Evolutionary conservation across 2,888 invertebrate genomes (phyloP).

Genomic region (Iselma pallidipennis): DNA sequence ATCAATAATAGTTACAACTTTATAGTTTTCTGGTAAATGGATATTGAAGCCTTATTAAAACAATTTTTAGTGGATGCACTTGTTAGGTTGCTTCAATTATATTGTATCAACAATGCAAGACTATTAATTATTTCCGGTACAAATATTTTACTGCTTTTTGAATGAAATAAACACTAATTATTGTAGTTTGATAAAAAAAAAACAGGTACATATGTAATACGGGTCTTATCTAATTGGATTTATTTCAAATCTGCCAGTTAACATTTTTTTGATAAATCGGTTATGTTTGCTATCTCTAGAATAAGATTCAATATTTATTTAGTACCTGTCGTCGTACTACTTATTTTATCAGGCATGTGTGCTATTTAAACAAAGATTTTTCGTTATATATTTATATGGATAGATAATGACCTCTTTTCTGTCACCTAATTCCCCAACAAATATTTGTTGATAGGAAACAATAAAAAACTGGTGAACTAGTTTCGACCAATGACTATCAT

Average conservation of each 20-base stretch:
- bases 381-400: not conserved
- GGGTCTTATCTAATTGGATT: not conserved
- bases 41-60: not conserved
- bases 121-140: not conserved
- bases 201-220: not conserved
- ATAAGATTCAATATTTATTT: conserved; percentile 10
- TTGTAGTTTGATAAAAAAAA: not conserved
- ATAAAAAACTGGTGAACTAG: not conserved
- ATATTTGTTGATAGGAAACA: not conserved
- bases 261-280: not conserved
- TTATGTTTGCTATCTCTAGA: not conserved
- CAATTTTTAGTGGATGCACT: no score
- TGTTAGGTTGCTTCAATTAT: not conserved
- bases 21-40: not conserved
- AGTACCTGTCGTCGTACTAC: conserved; percentile 7
- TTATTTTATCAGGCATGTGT: not conserved
- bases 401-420: not conserved
- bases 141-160: no score
- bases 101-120: not conserved
- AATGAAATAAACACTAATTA: no score
- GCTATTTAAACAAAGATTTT: not conserved
- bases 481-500: not conserved
- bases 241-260: not conserved
- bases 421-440: not conserved
- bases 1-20: not conserved